phyloP scores from a whole-genome alignment of 2,797 vertebrate species.

The Enteromius fasciolatus region DNA sequence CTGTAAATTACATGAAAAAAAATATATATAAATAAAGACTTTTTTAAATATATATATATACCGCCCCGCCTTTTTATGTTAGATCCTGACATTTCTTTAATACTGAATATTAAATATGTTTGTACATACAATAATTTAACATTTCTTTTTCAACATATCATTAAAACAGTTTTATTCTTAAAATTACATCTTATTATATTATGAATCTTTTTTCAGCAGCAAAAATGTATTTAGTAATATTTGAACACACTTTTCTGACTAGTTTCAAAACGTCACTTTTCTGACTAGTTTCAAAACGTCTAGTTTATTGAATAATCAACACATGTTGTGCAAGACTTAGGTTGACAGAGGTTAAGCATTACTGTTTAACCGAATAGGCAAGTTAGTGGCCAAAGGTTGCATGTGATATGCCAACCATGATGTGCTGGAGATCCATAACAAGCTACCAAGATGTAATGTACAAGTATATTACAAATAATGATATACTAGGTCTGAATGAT shows the following conservation, averaged over 20 bases:
- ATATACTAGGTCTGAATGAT: neutral
- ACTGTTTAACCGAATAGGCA: constrained; percentile 10
- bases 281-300: neutral
- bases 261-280: neutral
- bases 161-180: neutral
- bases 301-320: constrained; percentile 15
- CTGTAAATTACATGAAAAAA: neutral
- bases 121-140: neutral
- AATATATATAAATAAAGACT: neutral
- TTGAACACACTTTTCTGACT: neutral
- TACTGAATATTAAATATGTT: too few relatives aligned
- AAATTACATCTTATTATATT: neutral
- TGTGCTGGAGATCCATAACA: constrained; percentile 4
- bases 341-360: constrained; percentile 39
- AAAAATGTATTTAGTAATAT: neutral
- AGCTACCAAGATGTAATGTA: neutral
- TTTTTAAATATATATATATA: neutral
- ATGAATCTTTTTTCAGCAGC: neutral
- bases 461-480: neutral
- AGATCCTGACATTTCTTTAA: neutral
- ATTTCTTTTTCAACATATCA: neutral
- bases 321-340: constrained; percentile 33
- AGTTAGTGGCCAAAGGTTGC: constrained; percentile 53
- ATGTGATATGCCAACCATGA: constrained; percentile 41
- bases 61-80: neutral